These are phyloP conservation scores for Acanthosepion pharaonis DNA, from an alignment of 2,888 invertebrate genomes.

Conservation along the genomic window DNA sequence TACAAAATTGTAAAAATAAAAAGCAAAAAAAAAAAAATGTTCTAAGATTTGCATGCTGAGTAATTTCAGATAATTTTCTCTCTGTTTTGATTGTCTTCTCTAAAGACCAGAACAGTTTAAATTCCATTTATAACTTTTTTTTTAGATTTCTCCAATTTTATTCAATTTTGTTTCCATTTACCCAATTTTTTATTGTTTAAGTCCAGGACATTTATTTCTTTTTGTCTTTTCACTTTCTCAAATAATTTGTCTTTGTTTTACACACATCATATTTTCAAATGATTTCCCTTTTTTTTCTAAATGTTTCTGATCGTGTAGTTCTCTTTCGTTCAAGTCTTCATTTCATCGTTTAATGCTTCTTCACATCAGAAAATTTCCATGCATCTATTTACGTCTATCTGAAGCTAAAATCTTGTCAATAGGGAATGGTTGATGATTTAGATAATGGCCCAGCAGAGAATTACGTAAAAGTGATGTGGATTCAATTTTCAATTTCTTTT, in stretches of 20 bases:
- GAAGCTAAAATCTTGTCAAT: not conserved
- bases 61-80: not conserved
- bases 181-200: not conserved
- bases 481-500: constrained; percentile 22
- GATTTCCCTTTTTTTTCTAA: not conserved
- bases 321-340: not conserved
- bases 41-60: constrained; percentile 9
- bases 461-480: not conserved
- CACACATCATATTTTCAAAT: not conserved
- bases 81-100: not conserved
- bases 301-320: not conserved
- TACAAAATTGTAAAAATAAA: not conserved
- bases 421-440: not conserved
- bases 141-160: not conserved
- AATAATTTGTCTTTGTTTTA: not conserved
- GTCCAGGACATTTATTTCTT: not conserved
- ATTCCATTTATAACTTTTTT: not conserved
- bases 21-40: not conserved
- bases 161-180: not conserved
- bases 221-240: constrained; percentile 4
- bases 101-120: constrained; percentile 20
- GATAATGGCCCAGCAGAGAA: not conserved
- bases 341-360: not conserved
- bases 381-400: not conserved
- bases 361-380: not conserved